A percentile compares a stretch with the other conserved stretches of the same genome.
Evolutionary conservation across 1,140 invertebrate genomes (phyloP).

Genomic region (Hypothenemus hampei): DNA sequence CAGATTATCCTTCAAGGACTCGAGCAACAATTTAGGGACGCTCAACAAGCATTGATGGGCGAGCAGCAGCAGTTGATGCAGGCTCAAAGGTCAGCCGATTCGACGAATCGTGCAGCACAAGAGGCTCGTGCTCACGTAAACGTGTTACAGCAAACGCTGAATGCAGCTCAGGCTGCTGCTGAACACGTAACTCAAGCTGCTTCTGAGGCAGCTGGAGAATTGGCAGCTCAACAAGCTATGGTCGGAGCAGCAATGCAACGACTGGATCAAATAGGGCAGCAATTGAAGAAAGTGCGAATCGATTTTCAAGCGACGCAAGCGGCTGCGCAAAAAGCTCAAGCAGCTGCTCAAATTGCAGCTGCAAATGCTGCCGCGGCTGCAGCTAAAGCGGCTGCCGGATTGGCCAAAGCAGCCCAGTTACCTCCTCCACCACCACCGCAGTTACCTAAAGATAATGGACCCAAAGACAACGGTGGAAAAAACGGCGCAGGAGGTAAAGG

Average conservation of each 20-base stretch:
- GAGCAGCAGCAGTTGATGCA: slow-evolving; percentile 63
- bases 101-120: slow-evolving; percentile 58
- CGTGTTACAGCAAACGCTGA: slow-evolving; percentile 52
- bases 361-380: slow-evolving; percentile 52
- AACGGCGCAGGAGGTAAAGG: slow-evolving; percentile 24
- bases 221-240: slow-evolving; percentile 66
- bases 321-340: slow-evolving; percentile 58
- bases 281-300: slow-evolving; percentile 57
- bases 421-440: slow-evolving; percentile 29
- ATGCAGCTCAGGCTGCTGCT: slow-evolving; percentile 62
- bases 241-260: slow-evolving; percentile 60
- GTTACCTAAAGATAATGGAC: slow-evolving; percentile 14
- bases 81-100: slow-evolving; percentile 58
- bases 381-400: slow-evolving; percentile 48
- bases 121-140: slow-evolving; percentile 63
- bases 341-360: slow-evolving; percentile 50
- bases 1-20: slow-evolving; percentile 55
- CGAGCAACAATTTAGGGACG: slow-evolving; percentile 62
- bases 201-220: slow-evolving; percentile 59
- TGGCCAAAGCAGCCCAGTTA: slow-evolving; percentile 32
- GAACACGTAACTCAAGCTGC: slow-evolving; percentile 62
- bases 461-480: neutral
- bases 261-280: slow-evolving; percentile 55
- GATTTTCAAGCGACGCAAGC: slow-evolving; percentile 62
- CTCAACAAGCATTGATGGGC: slow-evolving; percentile 55